Base-by-base conservation (phyloP, 1,140 invertebrate species). In the Stenopsyche tienmushanensis region DNA sequence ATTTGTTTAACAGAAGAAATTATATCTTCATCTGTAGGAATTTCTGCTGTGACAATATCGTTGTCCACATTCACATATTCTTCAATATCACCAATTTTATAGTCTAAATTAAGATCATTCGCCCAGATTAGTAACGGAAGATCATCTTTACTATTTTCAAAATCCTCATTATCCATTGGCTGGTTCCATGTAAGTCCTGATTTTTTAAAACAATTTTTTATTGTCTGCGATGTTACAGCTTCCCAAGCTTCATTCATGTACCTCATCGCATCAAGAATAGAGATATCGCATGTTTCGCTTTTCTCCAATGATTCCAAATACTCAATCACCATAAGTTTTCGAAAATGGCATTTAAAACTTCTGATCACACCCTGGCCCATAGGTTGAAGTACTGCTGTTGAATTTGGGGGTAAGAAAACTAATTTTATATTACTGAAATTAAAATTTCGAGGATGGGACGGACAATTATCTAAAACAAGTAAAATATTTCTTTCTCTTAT, bases 101-200 rank as follows among this genome's bases (percentile, higher is more conserved):
- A 7, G 34, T n/a, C 34, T 8, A 39, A 7, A 39, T 39, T 39
- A 39, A 8, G 7, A 8, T 39, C 34, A 7, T 8, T n/a, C 34
- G n/a, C n/a, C 34, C 34, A 39, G 7, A 39, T n/a, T 39, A n/a
- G n/a, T 39, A 39, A n/a, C n/a, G 7, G 34, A 39, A 39, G 7
- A 39, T 39, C 34, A n/a, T 39, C 34, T 39, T 39, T 39, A n/a
- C n/a, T n/a, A 39, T 39, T n/a, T 39, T 39, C 34, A n/a, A n/a
- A n/a, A 39, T 39, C 34, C 34, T 39, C 34, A 8, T 39, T n/a
- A 39, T 39, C 34, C 7, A 8, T 39, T n/a, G n/a, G n/a, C n/a
- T 39, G 34, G 7, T 39, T 39, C 34, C 7, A 39, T 8, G 34
- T 39, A 8, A 39, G 34, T 8, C 34, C 34, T 8, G 34, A 39